Conservation (phyloP, 2,113 vertebrate genomes). For the Morone chrysops region DNA sequence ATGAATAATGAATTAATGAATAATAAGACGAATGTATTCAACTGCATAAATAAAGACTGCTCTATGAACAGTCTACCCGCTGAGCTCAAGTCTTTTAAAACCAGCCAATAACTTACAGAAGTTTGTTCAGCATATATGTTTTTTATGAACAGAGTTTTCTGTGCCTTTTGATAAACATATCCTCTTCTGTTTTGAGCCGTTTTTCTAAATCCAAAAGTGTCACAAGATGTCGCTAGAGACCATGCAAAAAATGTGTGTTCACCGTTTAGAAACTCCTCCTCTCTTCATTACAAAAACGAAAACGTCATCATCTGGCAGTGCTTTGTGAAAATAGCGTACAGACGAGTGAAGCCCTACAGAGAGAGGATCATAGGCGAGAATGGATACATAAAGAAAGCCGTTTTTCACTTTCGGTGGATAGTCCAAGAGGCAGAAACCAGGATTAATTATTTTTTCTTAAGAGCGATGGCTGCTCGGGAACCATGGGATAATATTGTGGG, state of each 20-base stretch:
- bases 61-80: background rate
- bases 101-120: rapidly evolving
- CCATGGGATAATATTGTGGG: constrained; percentile 32
- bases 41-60: background rate
- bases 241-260: constrained; percentile 13
- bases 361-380: background rate
- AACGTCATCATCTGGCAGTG: constrained; percentile 58
- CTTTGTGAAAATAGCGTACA: constrained; percentile 49
- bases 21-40: rapidly evolving
- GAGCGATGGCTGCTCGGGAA: constrained; percentile 63
- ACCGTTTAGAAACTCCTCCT: constrained; percentile 52
- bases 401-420: background rate
- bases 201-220: background rate
- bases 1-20: background rate
- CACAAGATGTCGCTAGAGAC: constrained; percentile 81
- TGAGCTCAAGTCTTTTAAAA: background rate
- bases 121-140: background rate
- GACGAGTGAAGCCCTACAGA: background rate
- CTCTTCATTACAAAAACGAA: constrained; percentile 1
- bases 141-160: background rate
- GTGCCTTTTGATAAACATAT: rapidly evolving
- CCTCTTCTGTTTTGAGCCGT: background rate
- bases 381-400: constrained; percentile 16
- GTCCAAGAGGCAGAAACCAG: background rate
- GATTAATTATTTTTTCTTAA: background rate